phyloP scores from a whole-genome alignment of 2,888 invertebrate genomes.

The Linnaemya tessellans region DNA sequence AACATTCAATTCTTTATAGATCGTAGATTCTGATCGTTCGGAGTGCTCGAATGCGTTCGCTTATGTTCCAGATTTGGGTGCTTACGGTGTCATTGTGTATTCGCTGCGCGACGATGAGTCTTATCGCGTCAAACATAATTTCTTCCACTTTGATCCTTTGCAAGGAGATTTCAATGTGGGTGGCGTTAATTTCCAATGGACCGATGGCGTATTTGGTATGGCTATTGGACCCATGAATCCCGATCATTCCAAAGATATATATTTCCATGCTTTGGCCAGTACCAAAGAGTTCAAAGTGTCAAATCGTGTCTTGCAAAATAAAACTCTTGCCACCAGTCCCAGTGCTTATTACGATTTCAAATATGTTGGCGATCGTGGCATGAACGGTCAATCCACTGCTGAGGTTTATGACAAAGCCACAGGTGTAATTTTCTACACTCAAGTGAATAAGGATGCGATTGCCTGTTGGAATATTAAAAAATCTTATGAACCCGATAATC shows the following conservation, averaged over 20 bases:
- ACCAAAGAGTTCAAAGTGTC: slow-evolving; percentile 92
- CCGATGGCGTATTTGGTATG: slow-evolving; percentile 91
- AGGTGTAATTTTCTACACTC: slow-evolving; percentile 90
- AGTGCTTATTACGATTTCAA: slow-evolving; percentile 89
- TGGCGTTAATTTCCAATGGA: slow-evolving; percentile 93
- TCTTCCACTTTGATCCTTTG: slow-evolving; percentile 92
- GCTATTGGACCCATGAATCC: slow-evolving; percentile 86
- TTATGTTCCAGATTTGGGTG: slow-evolving; percentile 90
- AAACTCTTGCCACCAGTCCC: slow-evolving; percentile 87
- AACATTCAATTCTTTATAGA: slow-evolving; percentile 82
- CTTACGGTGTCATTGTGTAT: slow-evolving; percentile 90
- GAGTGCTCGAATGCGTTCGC: slow-evolving; percentile 90
- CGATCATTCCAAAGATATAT: slow-evolving; percentile 87
- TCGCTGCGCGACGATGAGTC: slow-evolving; percentile 89
- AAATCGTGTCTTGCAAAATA: slow-evolving; percentile 89
- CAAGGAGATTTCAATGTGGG: slow-evolving; percentile 90
- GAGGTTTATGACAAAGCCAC: slow-evolving; percentile 88
- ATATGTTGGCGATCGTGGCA: slow-evolving; percentile 89
- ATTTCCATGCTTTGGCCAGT: slow-evolving; percentile 92
- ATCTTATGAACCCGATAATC: slow-evolving; percentile 87
- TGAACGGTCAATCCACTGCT: slow-evolving; percentile 89
- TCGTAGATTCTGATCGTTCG: slow-evolving; percentile 88
- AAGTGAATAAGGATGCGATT: slow-evolving; percentile 90
- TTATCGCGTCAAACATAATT: slow-evolving; percentile 91
- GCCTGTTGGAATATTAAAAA: slow-evolving; percentile 91